Conservation (phyloP, 37 sponge, comb jelly and placozoan genomes). For the Hexactinellida sp. region DNA sequence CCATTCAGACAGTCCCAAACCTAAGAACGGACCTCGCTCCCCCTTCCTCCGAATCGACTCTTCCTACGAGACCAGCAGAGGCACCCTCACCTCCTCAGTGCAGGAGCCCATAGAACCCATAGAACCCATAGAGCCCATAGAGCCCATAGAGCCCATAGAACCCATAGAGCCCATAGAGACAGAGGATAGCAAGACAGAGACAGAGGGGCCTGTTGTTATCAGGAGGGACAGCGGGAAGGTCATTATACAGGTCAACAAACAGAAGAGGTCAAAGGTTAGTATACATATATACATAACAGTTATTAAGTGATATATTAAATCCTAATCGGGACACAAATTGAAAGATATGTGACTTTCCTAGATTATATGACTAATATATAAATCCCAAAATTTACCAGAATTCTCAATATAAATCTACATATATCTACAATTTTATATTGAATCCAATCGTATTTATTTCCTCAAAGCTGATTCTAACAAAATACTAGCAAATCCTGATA, state of each 20-base stretch:
- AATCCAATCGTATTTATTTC: too few relatives aligned
- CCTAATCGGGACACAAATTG: too few relatives aligned
- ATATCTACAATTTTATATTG: too few relatives aligned
- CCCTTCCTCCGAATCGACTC: neutral
- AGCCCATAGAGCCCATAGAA: too few relatives aligned
- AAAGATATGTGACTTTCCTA: neutral
- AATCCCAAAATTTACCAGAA: too few relatives aligned
- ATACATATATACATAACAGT: neutral
- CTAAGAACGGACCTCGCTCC: neutral
- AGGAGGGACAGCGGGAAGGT: neutral
- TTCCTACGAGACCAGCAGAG: neutral
- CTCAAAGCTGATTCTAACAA: too few relatives aligned
- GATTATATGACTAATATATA: too few relatives aligned
- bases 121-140: too few relatives aligned
- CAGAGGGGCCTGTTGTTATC: too few relatives aligned
- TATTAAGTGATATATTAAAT: too few relatives aligned
- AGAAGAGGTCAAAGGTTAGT: neutral
- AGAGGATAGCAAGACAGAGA: neutral
- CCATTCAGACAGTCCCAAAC: neutral
- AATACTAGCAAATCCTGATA: too few relatives aligned
- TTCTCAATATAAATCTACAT: too few relatives aligned
- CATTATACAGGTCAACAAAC: neutral
- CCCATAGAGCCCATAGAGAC: neutral
- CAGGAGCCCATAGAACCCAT: neutral
- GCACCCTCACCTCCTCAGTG: neutral